phyloP scores from a whole-genome alignment of 1,140 invertebrate species.

The Thaumetopoea pityocampa region DNA sequence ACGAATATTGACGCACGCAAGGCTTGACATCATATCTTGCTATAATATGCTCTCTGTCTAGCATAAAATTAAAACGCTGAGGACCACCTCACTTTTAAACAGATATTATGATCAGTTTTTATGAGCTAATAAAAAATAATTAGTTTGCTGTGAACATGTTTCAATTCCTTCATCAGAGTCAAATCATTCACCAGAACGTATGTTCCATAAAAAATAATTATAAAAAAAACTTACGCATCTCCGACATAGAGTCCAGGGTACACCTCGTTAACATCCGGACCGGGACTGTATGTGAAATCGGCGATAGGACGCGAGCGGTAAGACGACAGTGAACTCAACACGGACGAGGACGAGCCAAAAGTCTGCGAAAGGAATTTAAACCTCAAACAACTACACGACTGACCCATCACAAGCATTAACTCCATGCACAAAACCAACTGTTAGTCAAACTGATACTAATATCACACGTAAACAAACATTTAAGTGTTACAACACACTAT shows the following conservation, averaged over 20 bases:
- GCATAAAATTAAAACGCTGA: too few relatives aligned
- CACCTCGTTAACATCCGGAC: constrained; percentile 84
- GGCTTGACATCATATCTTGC: too few relatives aligned
- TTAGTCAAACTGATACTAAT: constrained; percentile 9
- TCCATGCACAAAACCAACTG: constrained; percentile 5
- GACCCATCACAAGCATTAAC: constrained; percentile 40
- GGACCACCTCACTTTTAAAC: too few relatives aligned
- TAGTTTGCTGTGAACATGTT: too few relatives aligned
- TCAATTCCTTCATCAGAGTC: too few relatives aligned
- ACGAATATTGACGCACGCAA: too few relatives aligned
- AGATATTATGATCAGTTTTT: too few relatives aligned
- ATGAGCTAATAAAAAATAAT: too few relatives aligned
- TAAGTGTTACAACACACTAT: constrained; percentile 3
- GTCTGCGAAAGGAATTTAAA: constrained; percentile 42
- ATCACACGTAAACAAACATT: constrained; percentile 6
- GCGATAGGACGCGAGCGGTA: constrained; percentile 51
- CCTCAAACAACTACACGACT: constrained; percentile 33
- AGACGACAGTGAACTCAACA: constrained; percentile 53
- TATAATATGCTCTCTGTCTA: too few relatives aligned
- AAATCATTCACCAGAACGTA: too few relatives aligned
- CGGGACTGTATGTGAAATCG: constrained; percentile 48
- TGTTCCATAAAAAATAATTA: too few relatives aligned
- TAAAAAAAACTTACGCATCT: constrained; percentile 76
- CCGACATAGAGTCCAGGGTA: constrained; percentile 87
- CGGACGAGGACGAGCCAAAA: constrained; percentile 53